A percentile compares a stretch with the other conserved stretches of the same genome.
phyloP scores from a whole-genome alignment of 2,888 invertebrate species.

The Oxytorus armatus region DNA sequence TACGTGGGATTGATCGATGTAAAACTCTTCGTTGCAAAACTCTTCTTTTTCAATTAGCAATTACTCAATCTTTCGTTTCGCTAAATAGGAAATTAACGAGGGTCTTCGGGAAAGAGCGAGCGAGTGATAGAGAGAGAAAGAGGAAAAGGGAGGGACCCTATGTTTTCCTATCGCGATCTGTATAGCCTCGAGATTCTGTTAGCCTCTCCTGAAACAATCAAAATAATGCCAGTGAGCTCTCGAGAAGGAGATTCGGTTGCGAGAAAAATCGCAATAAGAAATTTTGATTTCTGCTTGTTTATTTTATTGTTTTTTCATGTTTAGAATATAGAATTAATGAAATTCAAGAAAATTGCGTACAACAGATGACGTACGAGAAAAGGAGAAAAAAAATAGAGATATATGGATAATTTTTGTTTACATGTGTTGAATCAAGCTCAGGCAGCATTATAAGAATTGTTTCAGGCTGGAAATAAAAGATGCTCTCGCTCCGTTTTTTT shows the following conservation, averaged over 20 bases:
- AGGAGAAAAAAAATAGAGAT: constrained; percentile 35
- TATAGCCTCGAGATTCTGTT: constrained; percentile 71
- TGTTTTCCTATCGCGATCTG: constrained; percentile 60
- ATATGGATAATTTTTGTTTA: constrained; percentile 32
- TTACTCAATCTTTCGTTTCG: constrained; percentile 32
- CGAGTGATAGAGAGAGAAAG: no score
- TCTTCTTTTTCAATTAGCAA: constrained; percentile 25
- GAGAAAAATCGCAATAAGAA: constrained; percentile 50
- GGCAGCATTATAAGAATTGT: constrained; percentile 84
- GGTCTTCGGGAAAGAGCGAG: constrained; percentile 24
- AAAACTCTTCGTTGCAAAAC: constrained; percentile 43
- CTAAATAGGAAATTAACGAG: neutral
- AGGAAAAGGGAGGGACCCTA: constrained; percentile 39
- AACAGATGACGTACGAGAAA: constrained; percentile 41
- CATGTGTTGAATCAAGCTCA: constrained; percentile 80
- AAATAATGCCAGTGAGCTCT: constrained; percentile 83
- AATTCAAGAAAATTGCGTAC: constrained; percentile 55
- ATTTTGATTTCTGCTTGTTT: constrained; percentile 1
- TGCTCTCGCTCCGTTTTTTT: constrained; percentile 33
- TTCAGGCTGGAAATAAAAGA: constrained; percentile 81
- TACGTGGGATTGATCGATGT: constrained; percentile 1
- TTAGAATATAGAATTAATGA: constrained; percentile 39
- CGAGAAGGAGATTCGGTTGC: constrained; percentile 53
- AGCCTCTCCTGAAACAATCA: constrained; percentile 87
- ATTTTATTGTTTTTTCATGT: neutral